Evolutionary conservation across 2,113 vertebrate genomes (phyloP).

Genomic region (Phylloscopus trochiloides): DNA sequence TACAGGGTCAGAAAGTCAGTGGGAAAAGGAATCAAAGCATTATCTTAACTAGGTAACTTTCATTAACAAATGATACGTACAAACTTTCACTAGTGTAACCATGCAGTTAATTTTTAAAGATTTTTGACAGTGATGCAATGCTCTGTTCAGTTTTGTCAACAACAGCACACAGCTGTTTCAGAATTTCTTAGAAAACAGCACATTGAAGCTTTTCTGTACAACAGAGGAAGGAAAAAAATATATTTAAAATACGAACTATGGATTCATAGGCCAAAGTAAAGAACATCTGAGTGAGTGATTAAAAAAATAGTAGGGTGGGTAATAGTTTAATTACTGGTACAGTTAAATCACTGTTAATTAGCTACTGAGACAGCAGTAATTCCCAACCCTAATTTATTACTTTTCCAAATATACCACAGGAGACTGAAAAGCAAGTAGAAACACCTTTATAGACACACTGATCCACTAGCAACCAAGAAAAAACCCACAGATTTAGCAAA

Average conservation of each 20-base stretch:
- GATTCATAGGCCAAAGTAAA: neutral
- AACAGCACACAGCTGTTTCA: neutral
- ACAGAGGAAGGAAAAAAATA: neutral
- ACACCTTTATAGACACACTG: neutral
- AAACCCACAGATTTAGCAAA: neutral
- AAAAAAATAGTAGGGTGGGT: slow-evolving; percentile 3
- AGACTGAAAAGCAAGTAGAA: neutral
- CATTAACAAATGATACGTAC: neutral
- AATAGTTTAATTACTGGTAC: slow-evolving; percentile 39
- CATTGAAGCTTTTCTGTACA: neutral
- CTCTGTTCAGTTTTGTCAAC: neutral
- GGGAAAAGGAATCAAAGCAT: neutral
- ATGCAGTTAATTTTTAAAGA: slow-evolving; percentile 6
- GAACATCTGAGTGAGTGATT: neutral
- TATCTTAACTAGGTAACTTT: neutral
- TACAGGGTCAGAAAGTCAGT: neutral
- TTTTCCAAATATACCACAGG: neutral
- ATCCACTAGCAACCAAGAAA: neutral
- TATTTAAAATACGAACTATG: neutral
- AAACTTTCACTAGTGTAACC: neutral
- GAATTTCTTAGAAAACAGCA: neutral
- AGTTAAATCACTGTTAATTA: slow-evolving; percentile 39
- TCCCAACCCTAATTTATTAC: neutral
- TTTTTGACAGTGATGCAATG: neutral
- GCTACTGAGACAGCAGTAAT: neutral